Evolutionary conservation across 2,888 invertebrate genomes (phyloP).

Genomic region (Cremastinae sp.): DNA sequence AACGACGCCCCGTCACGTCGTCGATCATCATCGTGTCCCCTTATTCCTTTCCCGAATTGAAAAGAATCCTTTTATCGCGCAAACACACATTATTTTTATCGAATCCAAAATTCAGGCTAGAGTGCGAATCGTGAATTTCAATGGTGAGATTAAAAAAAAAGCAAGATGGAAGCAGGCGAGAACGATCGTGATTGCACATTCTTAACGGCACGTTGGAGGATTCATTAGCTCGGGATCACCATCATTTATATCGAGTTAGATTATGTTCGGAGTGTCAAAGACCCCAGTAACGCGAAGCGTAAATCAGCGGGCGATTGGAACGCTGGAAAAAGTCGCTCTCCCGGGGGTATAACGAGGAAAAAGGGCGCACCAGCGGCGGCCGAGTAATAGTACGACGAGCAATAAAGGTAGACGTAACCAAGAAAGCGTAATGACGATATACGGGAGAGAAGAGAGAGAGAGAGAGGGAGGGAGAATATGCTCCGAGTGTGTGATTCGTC

Average conservation of each 20-base stretch:
- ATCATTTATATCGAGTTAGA: not conserved
- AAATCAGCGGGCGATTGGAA: conserved; percentile 5
- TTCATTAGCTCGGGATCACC: not conserved
- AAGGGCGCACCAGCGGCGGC: conserved; percentile 1
- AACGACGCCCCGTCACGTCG: conserved; percentile 13
- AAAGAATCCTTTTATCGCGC: no score
- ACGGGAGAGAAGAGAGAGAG: not conserved
- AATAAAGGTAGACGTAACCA: conserved; percentile 39
- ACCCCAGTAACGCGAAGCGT: conserved; percentile 21
- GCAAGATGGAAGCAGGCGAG: no score
- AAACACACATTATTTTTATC: no score
- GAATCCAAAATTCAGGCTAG: no score
- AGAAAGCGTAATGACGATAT: conserved; percentile 15
- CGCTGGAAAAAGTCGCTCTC: conserved; percentile 29
- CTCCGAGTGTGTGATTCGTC: conserved; percentile 2
- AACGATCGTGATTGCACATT: not conserved
- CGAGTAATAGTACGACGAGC: conserved; percentile 38
- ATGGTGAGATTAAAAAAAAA: no score
- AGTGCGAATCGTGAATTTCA: no score
- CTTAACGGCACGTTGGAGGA: not conserved
- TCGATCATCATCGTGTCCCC: no score
- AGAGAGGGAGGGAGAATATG: no score
- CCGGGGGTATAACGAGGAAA: conserved; percentile 47
- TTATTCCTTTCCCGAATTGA: no score
- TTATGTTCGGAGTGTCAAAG: conserved; percentile 34